Evolutionary conservation across 2,797 vertebrate genomes (phyloP).

Genomic region (Enteromius anoplus): DNA sequence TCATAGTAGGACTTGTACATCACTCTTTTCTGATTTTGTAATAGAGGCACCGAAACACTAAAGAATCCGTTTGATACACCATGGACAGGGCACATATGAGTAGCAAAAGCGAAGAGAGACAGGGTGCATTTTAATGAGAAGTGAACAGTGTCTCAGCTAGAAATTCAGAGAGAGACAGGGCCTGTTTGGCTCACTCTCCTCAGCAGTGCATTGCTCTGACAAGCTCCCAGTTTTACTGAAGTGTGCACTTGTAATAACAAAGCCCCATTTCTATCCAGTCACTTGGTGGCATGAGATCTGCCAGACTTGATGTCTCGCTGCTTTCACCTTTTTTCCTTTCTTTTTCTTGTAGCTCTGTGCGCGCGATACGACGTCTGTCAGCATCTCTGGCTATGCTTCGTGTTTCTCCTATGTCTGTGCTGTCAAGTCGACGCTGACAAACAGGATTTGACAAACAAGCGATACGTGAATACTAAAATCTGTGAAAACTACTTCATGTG

Average conservation of each 20-base stretch:
- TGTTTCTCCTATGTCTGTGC: slow-evolving; percentile 48
- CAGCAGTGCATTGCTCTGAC: slow-evolving; percentile 52
- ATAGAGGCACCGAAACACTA: slow-evolving; percentile 42
- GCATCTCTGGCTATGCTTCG: slow-evolving; percentile 50
- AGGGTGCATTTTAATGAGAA: slow-evolving; percentile 51
- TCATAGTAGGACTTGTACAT: slow-evolving; percentile 40
- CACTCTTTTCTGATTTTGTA: slow-evolving; percentile 38
- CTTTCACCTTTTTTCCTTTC: slow-evolving; percentile 50
- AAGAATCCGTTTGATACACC: slow-evolving; percentile 43
- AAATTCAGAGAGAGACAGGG: slow-evolving; percentile 44
- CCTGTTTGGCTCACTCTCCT: slow-evolving; percentile 51
- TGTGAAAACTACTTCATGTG: slow-evolving; percentile 26
- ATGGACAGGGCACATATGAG: slow-evolving; percentile 37
- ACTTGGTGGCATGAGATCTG: slow-evolving; percentile 57
- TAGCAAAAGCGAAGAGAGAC: slow-evolving; percentile 24
- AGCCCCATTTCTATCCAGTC: slow-evolving; percentile 60
- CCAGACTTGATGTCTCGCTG: slow-evolving; percentile 57
- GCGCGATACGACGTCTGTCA: slow-evolving; percentile 5
- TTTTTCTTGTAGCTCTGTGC: slow-evolving; percentile 47
- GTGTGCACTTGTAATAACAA: slow-evolving; percentile 58
- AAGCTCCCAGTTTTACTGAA: slow-evolving; percentile 53
- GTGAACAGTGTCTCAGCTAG: slow-evolving; percentile 26
- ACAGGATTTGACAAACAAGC: slow-evolving; percentile 46
- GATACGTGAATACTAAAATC: slow-evolving; percentile 32
- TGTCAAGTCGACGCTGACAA: slow-evolving; percentile 35